Base-by-base conservation (phyloP, 1,140 invertebrate species). In the Subanguina moxae region DNA sequence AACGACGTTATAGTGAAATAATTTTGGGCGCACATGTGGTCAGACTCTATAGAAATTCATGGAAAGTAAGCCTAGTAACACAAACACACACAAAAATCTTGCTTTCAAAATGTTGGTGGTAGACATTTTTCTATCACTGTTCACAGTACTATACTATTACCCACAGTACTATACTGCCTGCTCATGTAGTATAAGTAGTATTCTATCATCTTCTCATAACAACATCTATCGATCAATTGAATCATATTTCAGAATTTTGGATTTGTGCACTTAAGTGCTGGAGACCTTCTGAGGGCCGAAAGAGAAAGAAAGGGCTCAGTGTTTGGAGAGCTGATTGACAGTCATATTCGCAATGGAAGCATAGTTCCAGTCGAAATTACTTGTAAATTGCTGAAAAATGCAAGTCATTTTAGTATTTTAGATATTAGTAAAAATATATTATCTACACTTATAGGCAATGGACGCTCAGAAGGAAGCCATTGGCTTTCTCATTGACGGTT, bases 301-400 rank as follows among this genome's bases (percentile, higher is more conserved):
- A 86, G 92, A 5, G 86, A 87, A 17, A 89, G 90, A 23, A 88
- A 89, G 0, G 90, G 88, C 1, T 97, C 94, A 0, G 81, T 93
- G 80, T 93, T 88, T 84, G 93, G 93, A 0, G 90, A 93, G 77
- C 87, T 97, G 56, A 99, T 99, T 62, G 92, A 96, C 73, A 86
- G 86, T 38, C 91, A 95, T 80, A 97, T 99, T 61, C 87, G 86
- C 42, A 90, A 95, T 83, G 96, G 96, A 17, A 90, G 89, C 64
- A 99, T 99, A 75, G 95, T 99, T 0, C 96, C 96, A 21, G 96
- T 99, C 0, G 92, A 93, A 85, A 95, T 99, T 68, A 99, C 96
- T 21, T 98, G 95, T 83, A 89, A 89, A 62, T 86, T 99, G 11
- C 83, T 99, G 21, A 89, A 93, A 80, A 88, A 89, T 69, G 88